A percentile compares a stretch with the other conserved stretches of the same genome.
Evolutionary conservation across 2,888 invertebrate species (phyloP).

Genomic region (Melanargia galathea): DNA sequence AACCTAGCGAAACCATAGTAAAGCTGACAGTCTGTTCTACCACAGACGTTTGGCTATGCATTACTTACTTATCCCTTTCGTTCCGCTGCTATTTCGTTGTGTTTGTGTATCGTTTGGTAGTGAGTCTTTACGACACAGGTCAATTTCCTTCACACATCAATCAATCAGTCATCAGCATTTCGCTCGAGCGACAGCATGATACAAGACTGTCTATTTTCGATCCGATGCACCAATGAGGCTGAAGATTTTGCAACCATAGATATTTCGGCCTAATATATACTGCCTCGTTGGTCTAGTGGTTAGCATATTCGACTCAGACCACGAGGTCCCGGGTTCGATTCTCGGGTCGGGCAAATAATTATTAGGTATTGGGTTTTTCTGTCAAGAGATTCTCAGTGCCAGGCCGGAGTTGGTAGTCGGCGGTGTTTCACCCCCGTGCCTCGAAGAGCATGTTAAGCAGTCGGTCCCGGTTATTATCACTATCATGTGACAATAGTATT

Average conservation of each 20-base stretch:
- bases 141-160: conserved; percentile 6
- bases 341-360: no score
- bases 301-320: neutral
- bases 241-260: neutral
- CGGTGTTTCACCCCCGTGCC: no score
- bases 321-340: no score
- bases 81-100: no score
- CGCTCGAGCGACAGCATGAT: neutral
- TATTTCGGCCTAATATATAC: neutral
- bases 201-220: conserved; percentile 13
- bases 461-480: no score
- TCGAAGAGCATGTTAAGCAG: no score
- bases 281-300: neutral
- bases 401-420: no score
- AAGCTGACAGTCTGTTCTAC: neutral
- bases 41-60: neutral
- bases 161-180: conserved; percentile 13
- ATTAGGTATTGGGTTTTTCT: no score
- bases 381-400: no score
- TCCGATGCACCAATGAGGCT: conserved; percentile 9
- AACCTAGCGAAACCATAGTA: no score
- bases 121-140: neutral
- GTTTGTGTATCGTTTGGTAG: neutral
- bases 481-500: no score
- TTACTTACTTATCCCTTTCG: neutral